These are phyloP conservation scores for crab-eating macaque (Macaca fascicularis) DNA, from an alignment of 2,113 vertebrate genomes.

Conservation along the genomic window DNA sequence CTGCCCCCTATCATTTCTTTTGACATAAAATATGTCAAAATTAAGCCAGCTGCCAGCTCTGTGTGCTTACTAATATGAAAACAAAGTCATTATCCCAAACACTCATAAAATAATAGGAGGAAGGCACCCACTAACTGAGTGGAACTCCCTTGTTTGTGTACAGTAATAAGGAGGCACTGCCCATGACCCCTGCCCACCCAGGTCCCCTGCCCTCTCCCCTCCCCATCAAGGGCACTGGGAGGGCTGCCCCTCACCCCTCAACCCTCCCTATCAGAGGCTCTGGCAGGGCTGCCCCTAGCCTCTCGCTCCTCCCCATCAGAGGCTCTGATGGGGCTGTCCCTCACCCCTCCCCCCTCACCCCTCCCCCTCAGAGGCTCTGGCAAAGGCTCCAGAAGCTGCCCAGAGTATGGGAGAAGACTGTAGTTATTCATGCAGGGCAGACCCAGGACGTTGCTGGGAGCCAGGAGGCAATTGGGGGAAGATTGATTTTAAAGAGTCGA, in stretches of 20 bases:
- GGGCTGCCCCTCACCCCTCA: background rate
- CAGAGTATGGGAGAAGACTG: conserved; percentile 25
- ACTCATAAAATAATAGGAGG: background rate
- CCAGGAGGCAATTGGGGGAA: conserved; percentile 68
- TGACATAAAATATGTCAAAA: conserved; percentile 45
- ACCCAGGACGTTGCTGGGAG: conserved; percentile 47
- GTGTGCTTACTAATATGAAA: conserved; percentile 35
- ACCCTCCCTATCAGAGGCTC: background rate
- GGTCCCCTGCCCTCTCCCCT: background rate
- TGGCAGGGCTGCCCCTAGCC: background rate
- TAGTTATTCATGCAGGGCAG: conserved; percentile 66
- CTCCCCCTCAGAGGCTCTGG: background rate
- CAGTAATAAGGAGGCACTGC: background rate
- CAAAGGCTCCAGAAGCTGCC: background rate
- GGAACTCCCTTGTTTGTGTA: background rate
- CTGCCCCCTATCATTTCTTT: background rate
- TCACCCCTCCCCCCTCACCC: background rate
- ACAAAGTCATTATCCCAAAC: conserved; percentile 48
- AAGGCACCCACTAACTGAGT: background rate
- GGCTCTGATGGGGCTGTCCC: background rate
- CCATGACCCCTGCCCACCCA: background rate
- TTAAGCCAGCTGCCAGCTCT: conserved; percentile 45
- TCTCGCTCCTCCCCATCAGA: background rate
- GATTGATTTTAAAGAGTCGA: conserved; percentile 64
- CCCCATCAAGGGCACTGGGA: background rate